Evolutionary conservation across 2,113 vertebrate genomes (phyloP).

Genomic region (Actinemys pallida): DNA sequence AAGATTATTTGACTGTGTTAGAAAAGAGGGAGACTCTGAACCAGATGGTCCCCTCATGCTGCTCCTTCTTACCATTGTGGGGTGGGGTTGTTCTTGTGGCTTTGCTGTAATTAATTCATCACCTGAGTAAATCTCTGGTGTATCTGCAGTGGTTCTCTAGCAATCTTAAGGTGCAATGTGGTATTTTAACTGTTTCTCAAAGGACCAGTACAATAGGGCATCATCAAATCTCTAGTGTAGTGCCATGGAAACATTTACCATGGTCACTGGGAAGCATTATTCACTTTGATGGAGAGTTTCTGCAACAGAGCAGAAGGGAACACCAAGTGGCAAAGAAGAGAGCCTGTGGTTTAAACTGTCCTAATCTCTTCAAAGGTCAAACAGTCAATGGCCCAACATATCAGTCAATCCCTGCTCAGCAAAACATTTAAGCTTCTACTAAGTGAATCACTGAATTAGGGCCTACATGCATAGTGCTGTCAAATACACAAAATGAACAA

Average conservation of each 20-base stretch:
- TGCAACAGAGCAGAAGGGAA: not conserved
- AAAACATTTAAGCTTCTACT: not conserved
- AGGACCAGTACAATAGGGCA: not conserved
- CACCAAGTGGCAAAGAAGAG: not conserved
- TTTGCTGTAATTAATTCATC: not conserved
- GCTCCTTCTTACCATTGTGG: not conserved
- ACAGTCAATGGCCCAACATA: not conserved
- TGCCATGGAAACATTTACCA: not conserved
- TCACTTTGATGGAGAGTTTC: not conserved
- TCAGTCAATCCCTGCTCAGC: not conserved
- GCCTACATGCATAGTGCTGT: rapidly evolving
- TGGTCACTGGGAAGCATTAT: not conserved
- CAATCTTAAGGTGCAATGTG: rapidly evolving
- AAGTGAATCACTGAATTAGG: not conserved
- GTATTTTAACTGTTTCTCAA: not conserved
- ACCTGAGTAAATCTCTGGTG: not conserved
- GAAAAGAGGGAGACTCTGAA: not conserved
- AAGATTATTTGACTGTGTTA: not conserved
- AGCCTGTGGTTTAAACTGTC: not conserved
- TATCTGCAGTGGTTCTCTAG: not conserved
- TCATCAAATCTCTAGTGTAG: not conserved
- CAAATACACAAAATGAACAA: not conserved
- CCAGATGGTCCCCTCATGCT: not conserved
- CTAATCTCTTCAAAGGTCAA: not conserved
- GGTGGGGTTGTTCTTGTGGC: not conserved